Evolutionary conservation across 2,113 vertebrate species (phyloP), one percentile per base, ranked within the genome.

Genomic region (Ophthalmolycus amberensis): DNA sequence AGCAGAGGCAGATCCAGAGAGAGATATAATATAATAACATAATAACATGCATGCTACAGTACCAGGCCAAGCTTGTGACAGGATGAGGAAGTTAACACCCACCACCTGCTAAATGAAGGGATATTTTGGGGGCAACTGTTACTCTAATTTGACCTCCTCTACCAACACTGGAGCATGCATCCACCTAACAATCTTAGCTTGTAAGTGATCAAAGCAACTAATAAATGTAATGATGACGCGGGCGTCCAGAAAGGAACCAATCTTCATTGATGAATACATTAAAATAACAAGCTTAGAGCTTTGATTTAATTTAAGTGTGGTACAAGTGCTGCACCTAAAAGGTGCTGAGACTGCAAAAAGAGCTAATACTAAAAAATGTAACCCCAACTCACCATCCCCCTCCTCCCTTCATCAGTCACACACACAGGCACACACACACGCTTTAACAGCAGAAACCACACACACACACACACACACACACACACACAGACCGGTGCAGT

Each of bases 401-500:
- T 25, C 37, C 50, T 42, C 59, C 75, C 7, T 25, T n/a, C 56
- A 69, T 25, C 77, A 75, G 50, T 72, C 42, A 69, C 42, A 12
- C 42, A 44, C 42, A 12, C 46, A 48, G 15, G 15, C 22, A 8
- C 37, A 76, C 60, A 71, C 67, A 4, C 18, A 48, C 27, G 37
- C 66, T 27, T 18, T 27, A 29, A 46, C 38, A 60, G 54, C 32
- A 76, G 32, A 68, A 44, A 58, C 2, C 40, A 75, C 62, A 75
- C 60, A 72, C 40, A 25, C 25, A 46, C 32, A 52, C 60, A 72
- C 40, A 25, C 25, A 46, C 32, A 52, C 25, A 50, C 56, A 34
- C 42, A 27, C 64, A 16, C n/a, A 50, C 40, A 48, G 44, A 25
- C 48, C 52, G n/a, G 71, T 7, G 63, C 77, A 94, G 96, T 99